A percentile compares a stretch with the other conserved stretches of the same genome.
Conservation (phyloP, 1,140 invertebrate genomes). For the Drosophila neocordata region DNA sequence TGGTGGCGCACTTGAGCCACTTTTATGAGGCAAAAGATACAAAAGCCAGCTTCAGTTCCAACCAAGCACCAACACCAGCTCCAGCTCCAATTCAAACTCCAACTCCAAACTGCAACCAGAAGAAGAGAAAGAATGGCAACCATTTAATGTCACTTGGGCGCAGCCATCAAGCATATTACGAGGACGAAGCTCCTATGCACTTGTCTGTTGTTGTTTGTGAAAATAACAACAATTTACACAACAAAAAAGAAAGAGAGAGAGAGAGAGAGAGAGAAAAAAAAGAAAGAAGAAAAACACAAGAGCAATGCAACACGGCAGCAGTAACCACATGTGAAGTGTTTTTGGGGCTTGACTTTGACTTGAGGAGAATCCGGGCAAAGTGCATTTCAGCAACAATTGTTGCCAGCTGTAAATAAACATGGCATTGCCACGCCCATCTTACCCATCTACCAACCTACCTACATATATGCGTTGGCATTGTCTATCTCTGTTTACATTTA, state of each 20-base stretch:
- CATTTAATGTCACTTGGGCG: conserved; percentile 78
- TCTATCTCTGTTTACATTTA: not conserved
- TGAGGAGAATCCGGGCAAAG: conserved; percentile 59
- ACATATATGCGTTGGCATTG: conserved; percentile 21
- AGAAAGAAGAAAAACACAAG: conserved; percentile 18
- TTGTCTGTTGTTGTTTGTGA: conserved; percentile 34
- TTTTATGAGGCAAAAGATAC: conserved; percentile 50
- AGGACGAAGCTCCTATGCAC: conserved; percentile 38
- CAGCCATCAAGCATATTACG: conserved; percentile 75
- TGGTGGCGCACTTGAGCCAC: conserved; percentile 59
- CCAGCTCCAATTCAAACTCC: conserved; percentile 18
- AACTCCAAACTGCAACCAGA: conserved; percentile 16
- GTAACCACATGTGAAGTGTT: conserved; percentile 70
- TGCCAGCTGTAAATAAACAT: conserved; percentile 79
- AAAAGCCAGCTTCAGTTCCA: not conserved
- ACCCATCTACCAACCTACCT: conserved; percentile 25
- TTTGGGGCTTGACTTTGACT: conserved; percentile 50
- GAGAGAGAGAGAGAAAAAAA: too few species aligned
- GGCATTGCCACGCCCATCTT: conserved; percentile 57
- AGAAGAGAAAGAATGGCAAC: conserved; percentile 51
- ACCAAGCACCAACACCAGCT: not conserved
- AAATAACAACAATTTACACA: conserved; percentile 79
- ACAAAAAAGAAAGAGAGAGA: conserved; percentile 40
- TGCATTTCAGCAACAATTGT: conserved; percentile 78
- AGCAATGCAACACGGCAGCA: conserved; percentile 10